phyloP scores from a whole-genome alignment of 2,113 vertebrate species.

The Urocitellus parryii region DNA sequence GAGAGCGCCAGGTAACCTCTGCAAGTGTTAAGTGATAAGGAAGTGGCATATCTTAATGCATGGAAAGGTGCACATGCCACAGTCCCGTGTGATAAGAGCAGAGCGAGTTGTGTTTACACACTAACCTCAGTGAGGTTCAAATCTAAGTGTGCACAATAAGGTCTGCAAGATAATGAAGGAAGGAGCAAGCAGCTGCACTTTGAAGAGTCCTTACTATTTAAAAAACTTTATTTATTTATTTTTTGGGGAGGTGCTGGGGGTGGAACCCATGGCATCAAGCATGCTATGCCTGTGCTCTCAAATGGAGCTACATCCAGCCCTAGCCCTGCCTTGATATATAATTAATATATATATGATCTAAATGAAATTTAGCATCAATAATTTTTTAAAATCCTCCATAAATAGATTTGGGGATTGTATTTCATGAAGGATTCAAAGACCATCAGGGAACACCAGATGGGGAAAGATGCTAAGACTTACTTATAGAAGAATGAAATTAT shows the following conservation, averaged over 20 bases:
- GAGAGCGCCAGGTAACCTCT: not conserved
- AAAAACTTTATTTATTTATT: not conserved
- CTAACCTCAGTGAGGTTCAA: not conserved
- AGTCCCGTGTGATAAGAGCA: not conserved
- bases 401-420: not conserved
- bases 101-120: slow-evolving; percentile 16
- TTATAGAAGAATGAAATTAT: no score
- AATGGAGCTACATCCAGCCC: not conserved
- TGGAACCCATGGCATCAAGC: not conserved
- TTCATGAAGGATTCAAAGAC: not conserved
- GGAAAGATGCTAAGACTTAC: not conserved
- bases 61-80: not conserved
- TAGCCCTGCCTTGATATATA: not conserved
- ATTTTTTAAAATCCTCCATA: not conserved
- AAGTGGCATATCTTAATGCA: slow-evolving; percentile 23
- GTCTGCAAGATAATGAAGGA: slow-evolving; percentile 21
- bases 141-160: not conserved
- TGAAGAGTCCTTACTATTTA: not conserved
- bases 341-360: no score
- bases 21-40: not conserved
- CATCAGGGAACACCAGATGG: not conserved
- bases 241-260: not conserved
- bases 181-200: not conserved
- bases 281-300: not conserved
- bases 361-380: not conserved